phyloP scores from a whole-genome alignment of 1,140 invertebrate species.

The Drosophila lacteicornis region DNA sequence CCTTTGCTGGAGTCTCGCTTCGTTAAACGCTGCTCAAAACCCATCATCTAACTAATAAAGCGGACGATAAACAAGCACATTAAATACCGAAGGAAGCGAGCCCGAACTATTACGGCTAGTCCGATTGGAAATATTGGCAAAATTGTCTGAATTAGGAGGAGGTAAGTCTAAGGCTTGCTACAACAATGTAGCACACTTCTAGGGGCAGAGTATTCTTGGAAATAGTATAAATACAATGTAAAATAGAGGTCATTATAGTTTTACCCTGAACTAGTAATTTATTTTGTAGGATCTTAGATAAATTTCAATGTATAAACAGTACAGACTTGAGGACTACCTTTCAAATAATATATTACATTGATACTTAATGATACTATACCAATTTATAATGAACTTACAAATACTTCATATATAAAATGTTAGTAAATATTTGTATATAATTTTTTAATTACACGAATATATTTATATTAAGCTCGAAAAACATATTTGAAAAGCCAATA shows the following conservation, averaged over 20 bases:
- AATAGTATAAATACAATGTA: neutral
- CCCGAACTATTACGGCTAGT: conserved; percentile 15
- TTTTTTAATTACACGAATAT: neutral
- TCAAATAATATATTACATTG: neutral
- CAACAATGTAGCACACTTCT: conserved; percentile 29
- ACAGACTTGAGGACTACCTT: too few species aligned
- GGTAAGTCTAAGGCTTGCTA: conserved; percentile 25
- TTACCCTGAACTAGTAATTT: rapidly evolving
- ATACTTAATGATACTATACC: neutral
- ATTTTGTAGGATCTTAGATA: too few species aligned
- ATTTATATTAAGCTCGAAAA: neutral
- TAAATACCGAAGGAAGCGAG: conserved; percentile 28
- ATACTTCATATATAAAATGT: neutral
- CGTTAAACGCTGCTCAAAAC: conserved; percentile 47
- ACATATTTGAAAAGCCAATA: neutral
- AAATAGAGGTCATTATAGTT: too few species aligned
- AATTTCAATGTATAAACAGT: neutral
- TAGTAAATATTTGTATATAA: too few species aligned
- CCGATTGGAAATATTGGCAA: conserved; percentile 42
- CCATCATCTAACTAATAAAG: conserved; percentile 46
- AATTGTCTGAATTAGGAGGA: conserved; percentile 67
- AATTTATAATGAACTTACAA: neutral
- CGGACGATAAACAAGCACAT: conserved; percentile 35
- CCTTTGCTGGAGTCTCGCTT: conserved; percentile 37
- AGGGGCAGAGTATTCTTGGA: neutral